Conservation (phyloP, 2,113 vertebrate species). For the Phrynosoma platyrhinos region DNA sequence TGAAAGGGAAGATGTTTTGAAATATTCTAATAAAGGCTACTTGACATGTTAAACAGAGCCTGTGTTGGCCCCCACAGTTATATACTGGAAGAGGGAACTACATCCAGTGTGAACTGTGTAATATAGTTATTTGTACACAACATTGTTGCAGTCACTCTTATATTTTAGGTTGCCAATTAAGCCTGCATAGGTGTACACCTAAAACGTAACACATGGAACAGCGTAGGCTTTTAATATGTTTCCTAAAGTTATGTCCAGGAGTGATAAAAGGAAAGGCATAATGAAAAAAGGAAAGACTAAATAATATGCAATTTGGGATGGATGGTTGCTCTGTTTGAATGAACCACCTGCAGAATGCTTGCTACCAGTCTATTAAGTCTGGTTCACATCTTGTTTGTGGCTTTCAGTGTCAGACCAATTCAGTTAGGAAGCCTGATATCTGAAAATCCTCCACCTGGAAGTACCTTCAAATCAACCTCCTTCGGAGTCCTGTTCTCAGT, state of each 20-base stretch:
- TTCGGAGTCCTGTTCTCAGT: not conserved
- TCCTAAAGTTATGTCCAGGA: not conserved
- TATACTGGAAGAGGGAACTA: not conserved
- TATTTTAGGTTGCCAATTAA: not conserved
- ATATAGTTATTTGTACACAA: not conserved
- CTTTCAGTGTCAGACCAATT: not conserved
- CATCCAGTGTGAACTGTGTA: not conserved
- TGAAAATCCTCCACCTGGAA: not conserved
- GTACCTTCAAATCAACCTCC: not conserved
- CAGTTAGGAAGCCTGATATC: not conserved
- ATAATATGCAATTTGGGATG: not conserved
- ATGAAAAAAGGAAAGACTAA: not conserved
- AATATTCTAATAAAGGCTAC: not conserved
- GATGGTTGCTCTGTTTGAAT: not conserved
- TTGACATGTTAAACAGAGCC: not conserved
- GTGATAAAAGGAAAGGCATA: not conserved
- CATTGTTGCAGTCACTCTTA: not conserved
- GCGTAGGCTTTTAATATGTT: not conserved
- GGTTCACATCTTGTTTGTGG: not conserved
- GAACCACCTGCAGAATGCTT: not conserved
- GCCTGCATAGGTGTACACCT: not conserved
- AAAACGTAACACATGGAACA: not conserved
- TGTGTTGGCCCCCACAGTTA: not conserved
- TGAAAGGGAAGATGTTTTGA: not conserved
- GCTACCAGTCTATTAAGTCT: not conserved